Evolutionary conservation across 2,797 vertebrate genomes (phyloP).

Genomic region (Potorous gilbertii): DNA sequence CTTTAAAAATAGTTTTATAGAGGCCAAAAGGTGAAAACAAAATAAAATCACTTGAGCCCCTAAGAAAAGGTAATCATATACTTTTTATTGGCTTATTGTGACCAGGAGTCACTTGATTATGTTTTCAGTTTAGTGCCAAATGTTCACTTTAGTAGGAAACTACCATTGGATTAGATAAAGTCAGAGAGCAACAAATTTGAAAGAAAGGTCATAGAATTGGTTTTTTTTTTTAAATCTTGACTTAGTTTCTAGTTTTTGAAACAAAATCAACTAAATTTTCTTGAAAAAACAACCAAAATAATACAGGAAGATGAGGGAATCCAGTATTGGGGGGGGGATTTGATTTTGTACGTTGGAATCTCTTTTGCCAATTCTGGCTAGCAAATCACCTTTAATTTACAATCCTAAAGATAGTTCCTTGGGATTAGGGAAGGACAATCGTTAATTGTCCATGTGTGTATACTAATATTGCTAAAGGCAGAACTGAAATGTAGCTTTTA

Average conservation of each 20-base stretch:
- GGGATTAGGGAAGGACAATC: background rate
- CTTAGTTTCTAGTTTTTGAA: background rate
- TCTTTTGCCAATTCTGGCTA: background rate
- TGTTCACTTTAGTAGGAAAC: background rate
- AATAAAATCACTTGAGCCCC: background rate
- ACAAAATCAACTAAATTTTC: background rate
- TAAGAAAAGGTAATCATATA: background rate
- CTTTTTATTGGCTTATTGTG: background rate
- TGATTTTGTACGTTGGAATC: background rate
- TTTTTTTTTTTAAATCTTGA: background rate
- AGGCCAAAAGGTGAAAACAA: background rate
- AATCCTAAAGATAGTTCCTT: background rate
- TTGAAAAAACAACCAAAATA: background rate
- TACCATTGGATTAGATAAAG: background rate
- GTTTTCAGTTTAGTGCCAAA: background rate
- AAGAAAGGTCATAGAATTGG: background rate
- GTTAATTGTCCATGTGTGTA: background rate
- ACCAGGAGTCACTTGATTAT: background rate
- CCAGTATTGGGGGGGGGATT: background rate
- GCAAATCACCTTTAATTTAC: background rate
- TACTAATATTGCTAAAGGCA: background rate
- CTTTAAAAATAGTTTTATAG: background rate
- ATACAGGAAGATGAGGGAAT: constrained; percentile 11
- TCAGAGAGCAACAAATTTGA: background rate
- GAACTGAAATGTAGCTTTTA: background rate